Conservation (phyloP, 2,888 invertebrate genomes). For the Celastrina argiolus region DNA sequence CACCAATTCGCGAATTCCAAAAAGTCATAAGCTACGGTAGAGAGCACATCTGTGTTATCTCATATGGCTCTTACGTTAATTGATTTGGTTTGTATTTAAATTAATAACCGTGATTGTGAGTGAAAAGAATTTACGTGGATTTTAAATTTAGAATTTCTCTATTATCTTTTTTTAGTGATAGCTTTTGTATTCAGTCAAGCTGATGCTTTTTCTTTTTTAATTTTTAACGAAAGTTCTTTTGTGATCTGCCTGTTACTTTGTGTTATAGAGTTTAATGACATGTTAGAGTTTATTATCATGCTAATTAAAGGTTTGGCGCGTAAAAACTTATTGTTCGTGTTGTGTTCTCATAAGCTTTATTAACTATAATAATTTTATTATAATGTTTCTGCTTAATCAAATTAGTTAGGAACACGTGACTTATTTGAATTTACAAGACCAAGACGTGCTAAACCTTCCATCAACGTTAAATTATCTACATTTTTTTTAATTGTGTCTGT, state of each 20-base stretch:
- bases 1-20: slow-evolving; percentile 1
- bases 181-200: neutral
- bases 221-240: neutral
- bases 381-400: neutral
- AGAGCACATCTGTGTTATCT: slow-evolving; percentile 12
- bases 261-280: slow-evolving; percentile 5
- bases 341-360: neutral
- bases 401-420: neutral
- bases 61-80: neutral
- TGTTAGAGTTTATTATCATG: neutral
- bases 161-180: neutral
- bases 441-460: too few relatives aligned
- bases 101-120: neutral
- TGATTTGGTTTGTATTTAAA: neutral
- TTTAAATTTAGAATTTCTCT: neutral
- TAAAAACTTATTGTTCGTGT: neutral
- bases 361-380: neutral
- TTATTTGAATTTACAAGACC: neutral
- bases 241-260: neutral
- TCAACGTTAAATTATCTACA: too few relatives aligned
- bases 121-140: neutral
- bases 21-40: slow-evolving; percentile 15
- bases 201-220: neutral
- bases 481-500: too few relatives aligned
- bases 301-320: slow-evolving; percentile 9